Conservation (phyloP, 2,113 vertebrate genomes). For the Arizona elegans region DNA sequence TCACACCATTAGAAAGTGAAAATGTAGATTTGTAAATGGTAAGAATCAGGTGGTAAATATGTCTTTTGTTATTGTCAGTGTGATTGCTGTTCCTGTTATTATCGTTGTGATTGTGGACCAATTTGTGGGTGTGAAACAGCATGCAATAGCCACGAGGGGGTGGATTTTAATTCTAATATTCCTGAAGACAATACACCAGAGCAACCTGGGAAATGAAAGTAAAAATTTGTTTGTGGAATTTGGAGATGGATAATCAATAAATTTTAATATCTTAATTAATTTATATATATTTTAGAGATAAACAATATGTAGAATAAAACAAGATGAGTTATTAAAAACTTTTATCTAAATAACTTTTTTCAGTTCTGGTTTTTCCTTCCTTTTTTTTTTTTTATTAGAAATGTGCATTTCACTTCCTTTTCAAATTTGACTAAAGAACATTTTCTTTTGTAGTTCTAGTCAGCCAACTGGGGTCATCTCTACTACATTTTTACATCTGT, state of each 20-base stretch:
- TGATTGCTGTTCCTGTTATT: too few relatives aligned
- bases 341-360: background rate
- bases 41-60: too few relatives aligned
- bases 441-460: background rate
- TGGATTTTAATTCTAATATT: too few relatives aligned
- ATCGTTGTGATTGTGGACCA: too few relatives aligned
- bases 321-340: background rate
- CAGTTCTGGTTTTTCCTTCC: background rate
- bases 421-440: background rate
- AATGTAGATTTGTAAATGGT: too few relatives aligned
- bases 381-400: background rate
- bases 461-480: background rate
- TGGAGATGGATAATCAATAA: background rate
- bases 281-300: background rate
- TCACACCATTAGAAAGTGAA: too few relatives aligned
- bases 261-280: background rate
- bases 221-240: too few relatives aligned
- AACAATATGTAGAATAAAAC: background rate
- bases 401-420: background rate
- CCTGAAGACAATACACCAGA: too few relatives aligned
- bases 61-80: too few relatives aligned
- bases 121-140: too few relatives aligned
- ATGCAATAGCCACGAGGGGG: too few relatives aligned
- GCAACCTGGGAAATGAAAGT: too few relatives aligned
- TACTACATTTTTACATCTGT: background rate